Evolutionary conservation across 2,888 invertebrate species (phyloP).

Genomic region (Lasiommata megera): DNA sequence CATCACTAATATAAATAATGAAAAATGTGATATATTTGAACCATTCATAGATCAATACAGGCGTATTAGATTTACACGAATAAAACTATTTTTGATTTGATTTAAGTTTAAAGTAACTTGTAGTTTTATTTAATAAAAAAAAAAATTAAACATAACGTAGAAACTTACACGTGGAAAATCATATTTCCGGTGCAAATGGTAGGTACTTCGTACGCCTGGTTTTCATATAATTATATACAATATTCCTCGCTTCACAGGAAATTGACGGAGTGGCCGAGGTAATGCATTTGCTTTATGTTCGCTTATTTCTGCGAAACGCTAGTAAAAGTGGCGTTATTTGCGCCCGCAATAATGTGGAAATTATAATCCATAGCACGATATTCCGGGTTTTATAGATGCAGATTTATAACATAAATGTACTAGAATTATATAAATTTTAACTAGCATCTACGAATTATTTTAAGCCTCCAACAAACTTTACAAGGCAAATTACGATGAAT

Average conservation of each 20-base stretch:
- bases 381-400: background rate
- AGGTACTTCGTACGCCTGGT: background rate
- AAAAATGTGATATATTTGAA: too few relatives aligned
- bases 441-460: too few relatives aligned
- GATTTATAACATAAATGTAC: too few relatives aligned
- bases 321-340: background rate
- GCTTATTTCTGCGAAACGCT: slow-evolving; percentile 4
- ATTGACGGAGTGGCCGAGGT: slow-evolving; percentile 9
- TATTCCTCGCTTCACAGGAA: slow-evolving; percentile 18
- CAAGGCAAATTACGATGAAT: too few relatives aligned
- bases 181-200: slow-evolving; percentile 1
- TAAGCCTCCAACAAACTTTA: too few relatives aligned
- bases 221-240: slow-evolving; percentile 5
- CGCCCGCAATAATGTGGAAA: background rate
- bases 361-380: background rate
- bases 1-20: too few relatives aligned
- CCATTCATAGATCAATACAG: too few relatives aligned
- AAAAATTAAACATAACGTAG: background rate
- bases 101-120: too few relatives aligned
- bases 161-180: background rate
- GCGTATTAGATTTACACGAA: too few relatives aligned
- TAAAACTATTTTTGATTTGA: too few relatives aligned
- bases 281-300: slow-evolving; percentile 17
- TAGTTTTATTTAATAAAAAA: background rate
- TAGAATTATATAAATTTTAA: too few relatives aligned